Evolutionary conservation across 2,888 invertebrate species (phyloP).

Genomic region (Ichneumoninae sp.): DNA sequence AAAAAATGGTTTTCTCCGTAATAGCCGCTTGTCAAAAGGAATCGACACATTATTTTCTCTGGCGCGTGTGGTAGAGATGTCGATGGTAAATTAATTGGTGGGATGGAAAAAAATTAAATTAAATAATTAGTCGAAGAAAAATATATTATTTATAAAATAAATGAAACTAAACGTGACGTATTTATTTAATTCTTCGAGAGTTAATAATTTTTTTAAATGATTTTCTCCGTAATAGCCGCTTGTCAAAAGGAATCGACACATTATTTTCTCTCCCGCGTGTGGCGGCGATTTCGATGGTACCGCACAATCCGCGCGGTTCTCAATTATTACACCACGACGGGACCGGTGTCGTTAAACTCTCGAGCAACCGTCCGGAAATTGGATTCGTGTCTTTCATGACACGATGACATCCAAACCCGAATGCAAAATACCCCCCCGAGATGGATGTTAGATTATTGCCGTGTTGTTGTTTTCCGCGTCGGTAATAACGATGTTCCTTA

Average conservation of each 20-base stretch:
- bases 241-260: background rate
- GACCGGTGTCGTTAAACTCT: constrained; percentile 20
- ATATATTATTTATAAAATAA: too few relatives aligned
- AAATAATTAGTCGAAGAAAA: background rate
- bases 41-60: background rate
- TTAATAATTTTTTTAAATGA: background rate
- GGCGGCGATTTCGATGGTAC: background rate
- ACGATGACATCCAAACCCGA: constrained; percentile 64
- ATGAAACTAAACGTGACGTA: too few relatives aligned
- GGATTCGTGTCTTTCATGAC: constrained; percentile 60
- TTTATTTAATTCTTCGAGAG: background rate
- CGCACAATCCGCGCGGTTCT: constrained; percentile 3
- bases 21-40: background rate
- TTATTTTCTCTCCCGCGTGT: background rate
- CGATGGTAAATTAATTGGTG: background rate
- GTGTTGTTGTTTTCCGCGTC: constrained; percentile 18
- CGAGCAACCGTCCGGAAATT: constrained; percentile 45
- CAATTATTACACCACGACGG: background rate
- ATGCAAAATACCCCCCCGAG: constrained; percentile 5
- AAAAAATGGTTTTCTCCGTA: background rate
- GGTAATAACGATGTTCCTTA: background rate
- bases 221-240: background rate
- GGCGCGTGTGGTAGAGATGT: background rate
- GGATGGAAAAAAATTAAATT: background rate
- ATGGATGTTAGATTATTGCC: background rate